These are phyloP conservation scores for Dynastes hyllus DNA, from an alignment of 2,888 invertebrate species.

Conservation along the genomic window DNA sequence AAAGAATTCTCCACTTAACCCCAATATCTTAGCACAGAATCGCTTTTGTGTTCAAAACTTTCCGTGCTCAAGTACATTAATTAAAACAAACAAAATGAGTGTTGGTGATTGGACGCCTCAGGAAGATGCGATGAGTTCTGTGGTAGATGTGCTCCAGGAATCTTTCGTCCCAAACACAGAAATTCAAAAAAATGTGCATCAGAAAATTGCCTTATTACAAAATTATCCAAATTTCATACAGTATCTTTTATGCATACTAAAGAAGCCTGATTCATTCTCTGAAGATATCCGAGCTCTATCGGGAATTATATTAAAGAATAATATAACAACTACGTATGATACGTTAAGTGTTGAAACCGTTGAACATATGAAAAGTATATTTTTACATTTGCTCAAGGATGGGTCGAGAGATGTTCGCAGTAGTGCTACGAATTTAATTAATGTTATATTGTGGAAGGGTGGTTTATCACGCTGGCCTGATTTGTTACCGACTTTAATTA, in stretches of 20 bases:
- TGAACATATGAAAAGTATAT: conserved; percentile 95
- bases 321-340: conserved; percentile 92
- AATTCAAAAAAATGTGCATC: conserved; percentile 96
- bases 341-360: conserved; percentile 91
- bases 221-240: conserved; percentile 98
- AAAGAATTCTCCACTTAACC: conserved; percentile 44
- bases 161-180: conserved; percentile 98
- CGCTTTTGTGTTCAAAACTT: conserved; percentile 32
- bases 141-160: conserved; percentile 96
- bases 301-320: conserved; percentile 98
- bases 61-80: conserved; percentile 25
- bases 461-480: conserved; percentile 94
- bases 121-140: conserved; percentile 95
- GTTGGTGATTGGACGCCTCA: conserved; percentile 92
- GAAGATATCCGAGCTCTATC: conserved; percentile 97
- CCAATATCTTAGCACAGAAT: conserved; percentile 34
- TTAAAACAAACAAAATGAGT: conserved; percentile 69
- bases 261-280: conserved; percentile 93
- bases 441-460: conserved; percentile 95
- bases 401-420: conserved; percentile 95
- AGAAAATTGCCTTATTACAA: conserved; percentile 98
- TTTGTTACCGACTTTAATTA: conserved; percentile 90
- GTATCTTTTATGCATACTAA: conserved; percentile 97
- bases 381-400: conserved; percentile 94
- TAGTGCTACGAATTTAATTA: conserved; percentile 97